phyloP scores from a whole-genome alignment of 2,888 invertebrate genomes.

The Lobophora halterata region DNA sequence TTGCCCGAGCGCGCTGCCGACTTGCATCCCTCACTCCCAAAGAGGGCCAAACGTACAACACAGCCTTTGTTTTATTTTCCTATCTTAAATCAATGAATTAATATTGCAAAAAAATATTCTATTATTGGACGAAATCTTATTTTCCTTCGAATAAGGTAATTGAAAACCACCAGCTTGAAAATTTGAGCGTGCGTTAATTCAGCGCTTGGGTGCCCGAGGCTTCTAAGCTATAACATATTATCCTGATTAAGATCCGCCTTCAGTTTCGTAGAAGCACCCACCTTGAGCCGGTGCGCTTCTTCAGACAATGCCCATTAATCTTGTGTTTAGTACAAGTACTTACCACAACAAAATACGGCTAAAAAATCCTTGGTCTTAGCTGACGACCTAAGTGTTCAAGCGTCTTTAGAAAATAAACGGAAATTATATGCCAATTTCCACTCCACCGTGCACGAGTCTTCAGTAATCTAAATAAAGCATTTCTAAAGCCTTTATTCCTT shows the following conservation, averaged over 20 bases:
- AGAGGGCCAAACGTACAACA: too few species aligned
- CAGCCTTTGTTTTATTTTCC: too few species aligned
- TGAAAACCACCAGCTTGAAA: too few species aligned
- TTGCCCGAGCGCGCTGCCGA: too few species aligned
- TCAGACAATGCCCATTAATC: constrained; percentile 5
- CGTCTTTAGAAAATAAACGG: constrained; percentile 4
- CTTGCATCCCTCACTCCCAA: too few species aligned
- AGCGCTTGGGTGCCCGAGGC: neutral
- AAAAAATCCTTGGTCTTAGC: constrained; percentile 1
- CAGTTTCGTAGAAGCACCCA: constrained; percentile 5
- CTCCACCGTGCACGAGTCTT: neutral
- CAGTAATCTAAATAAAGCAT: too few species aligned
- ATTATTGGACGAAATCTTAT: too few species aligned
- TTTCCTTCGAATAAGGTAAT: too few species aligned
- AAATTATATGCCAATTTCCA: constrained; percentile 7
- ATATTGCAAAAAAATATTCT: too few species aligned
- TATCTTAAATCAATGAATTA: too few species aligned
- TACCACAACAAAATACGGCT: constrained; percentile 2
- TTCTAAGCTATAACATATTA: constrained; percentile 9
- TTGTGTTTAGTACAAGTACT: too few species aligned
- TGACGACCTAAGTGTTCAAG: constrained; percentile 4
- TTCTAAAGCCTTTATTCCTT: too few species aligned
- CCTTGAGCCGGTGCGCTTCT: neutral
- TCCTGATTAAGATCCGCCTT: constrained; percentile 7
- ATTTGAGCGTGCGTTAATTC: neutral